Evolutionary conservation across 2,113 vertebrate genomes (phyloP), one percentile per base, ranked within the genome.

Genomic region (Laticauda laticaudata): DNA sequence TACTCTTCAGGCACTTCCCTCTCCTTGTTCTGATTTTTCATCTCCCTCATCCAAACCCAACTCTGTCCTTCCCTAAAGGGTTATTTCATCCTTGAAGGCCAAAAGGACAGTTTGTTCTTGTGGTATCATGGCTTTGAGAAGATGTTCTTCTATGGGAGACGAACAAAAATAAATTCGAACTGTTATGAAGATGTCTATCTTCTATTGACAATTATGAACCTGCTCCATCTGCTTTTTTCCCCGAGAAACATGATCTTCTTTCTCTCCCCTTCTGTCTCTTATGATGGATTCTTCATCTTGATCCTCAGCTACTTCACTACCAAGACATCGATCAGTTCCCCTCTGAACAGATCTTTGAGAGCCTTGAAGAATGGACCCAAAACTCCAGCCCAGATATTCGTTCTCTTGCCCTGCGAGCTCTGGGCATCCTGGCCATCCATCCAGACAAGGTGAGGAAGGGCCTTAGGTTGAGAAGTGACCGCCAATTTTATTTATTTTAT

Each of bases 371-470:
- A 10, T 93, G 92, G 92, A 56, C 34, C 18, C 54, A 29, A 18
- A 20, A 75, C 21, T 53, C 93, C 34, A 56, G 24, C 26, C 53
- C 90, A 1, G 86, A 91, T 6, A 11, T 93, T 43, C 90, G 90
- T 20, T 93, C 90, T 11, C 90, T 93, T 2, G 61, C 59, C 54
- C 12, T 93, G 14, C 26, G 90, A 51, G 93, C 90, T 1, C 86
- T 93, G 0, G 86, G 93, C 59, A 93, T 93, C 86, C 39, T 93
- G 59, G 92, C 90, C 59, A 91, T 91, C 51, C 92, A 93, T 14
- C 92, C 92, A 12, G 90, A 91, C 4, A 93, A 93, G 92, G 92
- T 93, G 90, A 57, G 86, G 3, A 18, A 56, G n/a, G 0, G 15
- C 10, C 12, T 2, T 9, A 2, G n/a, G 20, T 21, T 56, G 85